phyloP scores from a whole-genome alignment of 1,140 invertebrate genomes.

The Rhopalosiphum maidis region DNA sequence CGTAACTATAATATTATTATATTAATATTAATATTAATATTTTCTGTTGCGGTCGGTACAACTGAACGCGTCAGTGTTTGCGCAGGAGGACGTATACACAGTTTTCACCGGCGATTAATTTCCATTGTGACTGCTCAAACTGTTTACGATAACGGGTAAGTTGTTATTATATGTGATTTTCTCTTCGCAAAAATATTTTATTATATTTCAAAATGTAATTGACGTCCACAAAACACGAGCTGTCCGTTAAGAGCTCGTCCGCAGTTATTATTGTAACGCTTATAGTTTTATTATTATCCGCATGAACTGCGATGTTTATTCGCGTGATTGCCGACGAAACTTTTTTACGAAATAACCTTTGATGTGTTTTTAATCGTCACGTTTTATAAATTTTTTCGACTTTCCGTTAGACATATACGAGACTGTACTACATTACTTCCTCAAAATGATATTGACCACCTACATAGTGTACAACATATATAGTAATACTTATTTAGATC shows the following conservation, averaged over 20 bases:
- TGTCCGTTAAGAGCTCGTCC: background rate
- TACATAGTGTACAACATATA: background rate
- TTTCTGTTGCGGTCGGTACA: background rate
- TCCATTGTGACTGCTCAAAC: background rate
- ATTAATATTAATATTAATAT: background rate
- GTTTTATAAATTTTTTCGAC: background rate
- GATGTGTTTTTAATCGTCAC: conserved; percentile 30
- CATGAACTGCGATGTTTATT: background rate
- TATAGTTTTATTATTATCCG: background rate
- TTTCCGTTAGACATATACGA: background rate
- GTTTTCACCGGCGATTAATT: background rate
- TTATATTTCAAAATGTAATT: background rate
- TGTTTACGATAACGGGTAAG: background rate
- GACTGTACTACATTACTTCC: background rate
- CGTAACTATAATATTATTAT: background rate
- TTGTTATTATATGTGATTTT: conserved; percentile 7
- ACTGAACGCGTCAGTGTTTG: background rate
- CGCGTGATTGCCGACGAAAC: background rate
- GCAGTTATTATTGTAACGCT: background rate
- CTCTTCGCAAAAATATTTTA: background rate
- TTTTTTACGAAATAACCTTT: background rate
- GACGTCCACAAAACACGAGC: background rate
- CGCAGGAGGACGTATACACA: background rate
- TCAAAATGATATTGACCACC: background rate
- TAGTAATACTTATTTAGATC: too few relatives aligned